phyloP scores from a whole-genome alignment of 2,888 invertebrate genomes.

The Bimastos eiseni region DNA sequence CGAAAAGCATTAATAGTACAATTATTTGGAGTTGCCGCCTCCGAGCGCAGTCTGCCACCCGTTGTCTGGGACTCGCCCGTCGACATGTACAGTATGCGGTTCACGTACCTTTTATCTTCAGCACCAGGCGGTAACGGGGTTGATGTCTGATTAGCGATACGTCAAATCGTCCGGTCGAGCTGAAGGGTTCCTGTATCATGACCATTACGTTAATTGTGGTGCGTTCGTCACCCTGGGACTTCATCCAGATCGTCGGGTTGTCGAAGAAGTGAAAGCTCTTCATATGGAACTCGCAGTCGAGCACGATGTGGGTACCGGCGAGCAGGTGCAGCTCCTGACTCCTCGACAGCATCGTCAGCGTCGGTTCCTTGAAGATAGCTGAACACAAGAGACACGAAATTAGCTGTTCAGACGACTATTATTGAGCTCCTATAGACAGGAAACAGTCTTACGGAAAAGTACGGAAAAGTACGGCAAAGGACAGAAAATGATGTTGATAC shows the following conservation, averaged over 20 bases:
- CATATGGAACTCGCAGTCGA: slow-evolving; percentile 24
- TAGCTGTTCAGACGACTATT: neutral
- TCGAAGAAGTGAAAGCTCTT: slow-evolving; percentile 18
- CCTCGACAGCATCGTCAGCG: neutral
- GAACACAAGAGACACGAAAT: neutral
- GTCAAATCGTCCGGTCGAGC: slow-evolving; percentile 19
- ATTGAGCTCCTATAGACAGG: neutral
- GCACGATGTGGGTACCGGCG: neutral
- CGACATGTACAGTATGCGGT: neutral
- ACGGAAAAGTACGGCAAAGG: neutral
- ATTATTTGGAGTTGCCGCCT: neutral
- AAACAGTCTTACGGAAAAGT: neutral
- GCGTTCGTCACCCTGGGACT: neutral
- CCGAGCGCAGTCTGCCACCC: neutral
- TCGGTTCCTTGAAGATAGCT: slow-evolving; percentile 9
- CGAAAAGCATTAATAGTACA: neutral
- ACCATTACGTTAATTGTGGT: slow-evolving; percentile 19
- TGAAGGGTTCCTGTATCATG: slow-evolving; percentile 23
- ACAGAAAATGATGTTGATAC: neutral
- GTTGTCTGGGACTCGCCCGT: neutral
- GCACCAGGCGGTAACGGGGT: slow-evolving; percentile 15
- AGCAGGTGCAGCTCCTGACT: neutral
- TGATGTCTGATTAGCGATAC: slow-evolving; percentile 3
- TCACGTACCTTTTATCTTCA: slow-evolving; percentile 26
- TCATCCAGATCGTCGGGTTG: slow-evolving; percentile 20